Evolutionary conservation across 1,140 invertebrate genomes (phyloP).

Genomic region (Hyphantria cunea): DNA sequence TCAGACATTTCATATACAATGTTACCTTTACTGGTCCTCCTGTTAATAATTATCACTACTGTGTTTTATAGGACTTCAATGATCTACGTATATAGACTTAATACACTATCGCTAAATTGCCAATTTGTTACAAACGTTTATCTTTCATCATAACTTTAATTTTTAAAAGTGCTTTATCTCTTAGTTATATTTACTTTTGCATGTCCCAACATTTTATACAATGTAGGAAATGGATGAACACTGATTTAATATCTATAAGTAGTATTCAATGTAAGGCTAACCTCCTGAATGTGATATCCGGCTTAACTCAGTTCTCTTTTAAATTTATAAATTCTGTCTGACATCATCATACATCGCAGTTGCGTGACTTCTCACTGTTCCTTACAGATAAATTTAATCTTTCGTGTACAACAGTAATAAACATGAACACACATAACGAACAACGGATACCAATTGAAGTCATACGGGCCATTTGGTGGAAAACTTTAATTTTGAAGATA

Average conservation of each 20-base stretch:
- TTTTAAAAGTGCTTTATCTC: not conserved
- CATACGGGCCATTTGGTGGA: too few relatives aligned
- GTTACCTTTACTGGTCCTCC: too few relatives aligned
- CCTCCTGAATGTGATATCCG: constrained; percentile 6
- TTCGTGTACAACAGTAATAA: not conserved
- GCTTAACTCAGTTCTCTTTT: constrained; percentile 8
- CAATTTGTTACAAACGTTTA: too few relatives aligned
- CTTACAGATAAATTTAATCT: constrained; percentile 1
- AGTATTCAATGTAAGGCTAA: constrained; percentile 3
- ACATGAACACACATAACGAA: not conserved
- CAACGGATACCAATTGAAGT: too few relatives aligned
- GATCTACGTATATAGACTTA: too few relatives aligned
- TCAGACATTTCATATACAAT: too few relatives aligned
- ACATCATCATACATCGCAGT: constrained; percentile 14
- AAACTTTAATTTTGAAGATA: not conserved
- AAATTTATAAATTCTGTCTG: constrained; percentile 11
- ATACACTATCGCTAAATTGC: too few relatives aligned
- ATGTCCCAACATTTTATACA: not conserved
- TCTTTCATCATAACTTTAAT: too few relatives aligned
- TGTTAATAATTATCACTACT: too few relatives aligned
- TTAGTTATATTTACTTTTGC: not conserved
- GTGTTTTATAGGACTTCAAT: too few relatives aligned
- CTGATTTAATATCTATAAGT: constrained; percentile 1
- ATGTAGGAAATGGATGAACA: not conserved
- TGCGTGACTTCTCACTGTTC: constrained; percentile 7